Percentiles rank a stretch among this genome's conserved stretches.
phyloP scores from a whole-genome alignment of 2,888 invertebrate genomes.

The Zele albiditarsus region DNA sequence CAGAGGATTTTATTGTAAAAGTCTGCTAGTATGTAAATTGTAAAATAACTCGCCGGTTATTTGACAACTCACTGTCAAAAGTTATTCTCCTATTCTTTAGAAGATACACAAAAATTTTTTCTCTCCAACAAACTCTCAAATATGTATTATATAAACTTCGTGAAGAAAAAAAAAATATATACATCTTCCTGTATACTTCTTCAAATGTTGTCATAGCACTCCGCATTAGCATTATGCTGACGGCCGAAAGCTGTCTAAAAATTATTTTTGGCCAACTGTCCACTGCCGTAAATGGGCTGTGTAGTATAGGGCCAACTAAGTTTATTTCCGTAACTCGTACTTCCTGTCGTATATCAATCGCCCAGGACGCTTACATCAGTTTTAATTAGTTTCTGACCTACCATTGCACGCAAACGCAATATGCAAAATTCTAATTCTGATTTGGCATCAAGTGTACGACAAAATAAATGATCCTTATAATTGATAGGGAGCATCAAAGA shows the following conservation, averaged over 20 bases:
- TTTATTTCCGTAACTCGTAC: conserved; percentile 46
- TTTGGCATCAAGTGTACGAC: conserved; percentile 26
- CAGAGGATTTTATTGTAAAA: conserved; percentile 22
- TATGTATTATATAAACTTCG: not conserved
- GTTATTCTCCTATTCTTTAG: not conserved
- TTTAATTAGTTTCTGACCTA: conserved; percentile 54
- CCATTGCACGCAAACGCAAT: conserved; percentile 2
- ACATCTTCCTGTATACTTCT: too few species aligned
- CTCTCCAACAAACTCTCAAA: not conserved
- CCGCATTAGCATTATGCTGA: not conserved
- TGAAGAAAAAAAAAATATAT: too few species aligned
- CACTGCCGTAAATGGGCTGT: conserved; percentile 30
- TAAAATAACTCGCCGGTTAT: conserved; percentile 19
- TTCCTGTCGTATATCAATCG: conserved; percentile 56
- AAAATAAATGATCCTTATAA: not conserved
- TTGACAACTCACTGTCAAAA: conserved; percentile 31
- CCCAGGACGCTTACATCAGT: conserved; percentile 51
- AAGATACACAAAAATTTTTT: too few species aligned
- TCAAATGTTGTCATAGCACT: too few species aligned
- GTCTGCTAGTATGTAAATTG: not conserved
- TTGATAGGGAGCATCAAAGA: not conserved
- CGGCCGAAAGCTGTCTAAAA: not conserved
- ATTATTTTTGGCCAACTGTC: conserved; percentile 27
- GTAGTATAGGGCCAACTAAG: conserved; percentile 26
- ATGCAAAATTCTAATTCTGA: conserved; percentile 36